Conservation (phyloP, 2,888 invertebrate species). For the Eumacrocentrus americanus region DNA sequence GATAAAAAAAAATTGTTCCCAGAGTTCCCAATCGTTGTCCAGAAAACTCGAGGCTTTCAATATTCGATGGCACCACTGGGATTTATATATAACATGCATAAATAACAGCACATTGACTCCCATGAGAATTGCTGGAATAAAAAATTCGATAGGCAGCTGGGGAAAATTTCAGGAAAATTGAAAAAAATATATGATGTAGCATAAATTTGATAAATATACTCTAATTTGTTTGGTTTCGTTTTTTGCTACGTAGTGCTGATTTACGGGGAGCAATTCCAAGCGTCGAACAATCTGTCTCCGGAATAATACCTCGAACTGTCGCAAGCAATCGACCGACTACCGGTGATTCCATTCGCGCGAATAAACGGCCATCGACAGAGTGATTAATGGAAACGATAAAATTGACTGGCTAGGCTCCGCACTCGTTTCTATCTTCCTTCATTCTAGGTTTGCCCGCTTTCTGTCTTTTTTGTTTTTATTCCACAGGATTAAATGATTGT, state of each 20-base stretch:
- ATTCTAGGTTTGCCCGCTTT: conserved; percentile 12
- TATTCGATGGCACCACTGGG: background rate
- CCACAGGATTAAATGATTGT: conserved; percentile 25
- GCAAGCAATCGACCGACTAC: conserved; percentile 28
- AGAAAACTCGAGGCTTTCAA: background rate
- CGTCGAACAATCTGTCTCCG: conserved; percentile 29
- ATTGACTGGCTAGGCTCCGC: conserved; percentile 25
- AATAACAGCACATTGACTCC: background rate
- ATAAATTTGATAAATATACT: background rate
- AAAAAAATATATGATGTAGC: background rate
- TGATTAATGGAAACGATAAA: conserved; percentile 34
- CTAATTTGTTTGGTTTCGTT: background rate
- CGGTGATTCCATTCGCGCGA: conserved; percentile 31
- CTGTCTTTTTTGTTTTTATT: conserved; percentile 16
- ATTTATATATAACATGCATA: background rate
- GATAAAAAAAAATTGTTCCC: background rate
- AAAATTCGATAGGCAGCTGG: background rate
- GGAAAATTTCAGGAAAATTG: background rate
- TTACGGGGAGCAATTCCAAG: conserved; percentile 25
- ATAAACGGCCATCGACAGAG: conserved; percentile 30
- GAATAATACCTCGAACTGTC: conserved; percentile 31
- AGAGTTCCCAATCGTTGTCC: background rate
- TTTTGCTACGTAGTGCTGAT: conserved; percentile 25
- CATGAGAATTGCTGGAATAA: background rate
- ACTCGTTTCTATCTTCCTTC: conserved; percentile 19